phyloP scores from a whole-genome alignment of 2,888 invertebrate genomes.

The Poecilus cupreus region DNA sequence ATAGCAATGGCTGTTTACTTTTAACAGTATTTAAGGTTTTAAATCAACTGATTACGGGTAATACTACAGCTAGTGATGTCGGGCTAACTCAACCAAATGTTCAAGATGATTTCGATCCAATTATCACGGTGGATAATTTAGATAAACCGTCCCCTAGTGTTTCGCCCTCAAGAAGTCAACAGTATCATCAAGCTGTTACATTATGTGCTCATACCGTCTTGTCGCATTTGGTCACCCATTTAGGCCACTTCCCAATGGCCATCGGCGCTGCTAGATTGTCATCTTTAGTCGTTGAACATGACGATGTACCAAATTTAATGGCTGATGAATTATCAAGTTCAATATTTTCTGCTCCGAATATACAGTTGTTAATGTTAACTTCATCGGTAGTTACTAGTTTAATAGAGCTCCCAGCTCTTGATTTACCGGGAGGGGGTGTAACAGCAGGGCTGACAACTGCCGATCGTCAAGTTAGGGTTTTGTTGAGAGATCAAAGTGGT shows the following conservation, averaged over 20 bases:
- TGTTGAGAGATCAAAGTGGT: slow-evolving; percentile 92
- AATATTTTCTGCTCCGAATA: slow-evolving; percentile 89
- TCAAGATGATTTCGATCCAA: slow-evolving; percentile 83
- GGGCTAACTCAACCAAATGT: slow-evolving; percentile 75
- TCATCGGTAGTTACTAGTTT: slow-evolving; percentile 89
- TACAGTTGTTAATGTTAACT: slow-evolving; percentile 90
- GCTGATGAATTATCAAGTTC: slow-evolving; percentile 86
- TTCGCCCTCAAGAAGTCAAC: slow-evolving; percentile 74
- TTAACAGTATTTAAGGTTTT: slow-evolving; percentile 83
- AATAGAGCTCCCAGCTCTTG: slow-evolving; percentile 90
- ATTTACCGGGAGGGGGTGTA: slow-evolving; percentile 85
- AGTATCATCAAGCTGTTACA: slow-evolving; percentile 76
- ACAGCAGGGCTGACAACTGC: slow-evolving; percentile 87
- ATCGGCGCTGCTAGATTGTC: slow-evolving; percentile 91
- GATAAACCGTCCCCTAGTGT: slow-evolving; percentile 72
- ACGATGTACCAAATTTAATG: slow-evolving; percentile 86
- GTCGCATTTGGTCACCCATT: slow-evolving; percentile 91
- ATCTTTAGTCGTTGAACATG: slow-evolving; percentile 93
- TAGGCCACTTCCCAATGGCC: slow-evolving; percentile 96
- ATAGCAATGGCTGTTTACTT: slow-evolving; percentile 74
- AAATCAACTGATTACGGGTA: slow-evolving; percentile 77
- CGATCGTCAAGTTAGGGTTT: slow-evolving; percentile 85
- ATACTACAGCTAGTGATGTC: slow-evolving; percentile 73
- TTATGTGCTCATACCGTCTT: slow-evolving; percentile 78
- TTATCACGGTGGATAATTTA: slow-evolving; percentile 82